Evolutionary conservation across 1,140 invertebrate species (phyloP).

Genomic region (Drosophila mauritiana): DNA sequence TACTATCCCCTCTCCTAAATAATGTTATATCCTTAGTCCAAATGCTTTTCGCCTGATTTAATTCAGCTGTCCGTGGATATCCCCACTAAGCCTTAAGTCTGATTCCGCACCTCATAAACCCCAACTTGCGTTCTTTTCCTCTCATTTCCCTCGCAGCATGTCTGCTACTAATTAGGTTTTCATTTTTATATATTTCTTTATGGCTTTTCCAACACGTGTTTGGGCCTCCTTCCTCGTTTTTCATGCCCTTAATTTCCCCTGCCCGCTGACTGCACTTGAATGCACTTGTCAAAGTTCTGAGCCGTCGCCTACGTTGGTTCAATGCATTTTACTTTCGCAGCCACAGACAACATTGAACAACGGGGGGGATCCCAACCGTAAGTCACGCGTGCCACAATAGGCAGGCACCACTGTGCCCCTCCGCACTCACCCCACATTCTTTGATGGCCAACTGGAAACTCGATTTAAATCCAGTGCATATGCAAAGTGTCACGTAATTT

Average conservation of each 20-base stretch:
- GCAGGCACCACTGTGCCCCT: constrained; percentile 34
- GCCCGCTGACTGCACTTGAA: constrained; percentile 52
- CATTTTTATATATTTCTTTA: constrained; percentile 36
- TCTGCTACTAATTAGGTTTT: constrained; percentile 60
- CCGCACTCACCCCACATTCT: background rate
- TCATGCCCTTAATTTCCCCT: constrained; percentile 11
- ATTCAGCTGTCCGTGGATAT: constrained; percentile 21
- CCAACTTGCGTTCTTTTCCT: constrained; percentile 8
- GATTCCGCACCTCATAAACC: constrained; percentile 22
- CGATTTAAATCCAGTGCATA: constrained; percentile 82
- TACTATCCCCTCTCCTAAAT: background rate
- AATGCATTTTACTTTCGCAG: constrained; percentile 17
- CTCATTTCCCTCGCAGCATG: constrained; percentile 16
- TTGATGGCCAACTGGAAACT: constrained; percentile 71
- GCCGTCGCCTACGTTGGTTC: constrained; percentile 31
- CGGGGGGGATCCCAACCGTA: constrained; percentile 21
- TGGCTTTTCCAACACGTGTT: constrained; percentile 46
- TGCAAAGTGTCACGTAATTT: constrained; percentile 82
- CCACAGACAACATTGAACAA: constrained; percentile 39
- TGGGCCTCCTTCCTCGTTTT: constrained; percentile 7
- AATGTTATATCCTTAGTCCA: background rate
- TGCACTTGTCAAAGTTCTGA: constrained; percentile 66
- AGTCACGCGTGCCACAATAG: constrained; percentile 71
- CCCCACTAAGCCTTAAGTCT: constrained; percentile 2
- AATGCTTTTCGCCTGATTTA: constrained; percentile 19